Conservation (phyloP, 2,888 invertebrate species). For the Shargacucullia verbasci region DNA sequence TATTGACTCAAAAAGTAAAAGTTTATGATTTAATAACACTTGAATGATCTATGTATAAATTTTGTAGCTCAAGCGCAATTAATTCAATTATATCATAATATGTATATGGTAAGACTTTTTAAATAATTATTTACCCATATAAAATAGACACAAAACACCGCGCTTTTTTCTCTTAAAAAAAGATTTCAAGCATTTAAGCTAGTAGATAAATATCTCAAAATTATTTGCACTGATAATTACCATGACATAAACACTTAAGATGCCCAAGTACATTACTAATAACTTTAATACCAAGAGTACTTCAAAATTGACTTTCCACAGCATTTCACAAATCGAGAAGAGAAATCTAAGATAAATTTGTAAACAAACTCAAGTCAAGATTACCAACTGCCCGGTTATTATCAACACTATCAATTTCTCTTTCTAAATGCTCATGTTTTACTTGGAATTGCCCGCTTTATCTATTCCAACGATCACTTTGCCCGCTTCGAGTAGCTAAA, state of each 20-base stretch:
- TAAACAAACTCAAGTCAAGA: conserved; percentile 37
- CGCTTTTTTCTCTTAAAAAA: too few relatives aligned
- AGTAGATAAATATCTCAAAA: not conserved
- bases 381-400: conserved; percentile 33
- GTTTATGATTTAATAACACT: too few relatives aligned
- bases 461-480: conserved; percentile 31
- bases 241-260: conserved; percentile 20
- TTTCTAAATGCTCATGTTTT: conserved; percentile 46
- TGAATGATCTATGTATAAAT: too few relatives aligned
- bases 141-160: too few relatives aligned
- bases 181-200: not conserved
- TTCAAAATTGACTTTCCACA: conserved; percentile 41
- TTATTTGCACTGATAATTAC: conserved; percentile 20
- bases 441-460: conserved; percentile 35
- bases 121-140: too few relatives aligned
- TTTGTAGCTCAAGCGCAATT: not conserved
- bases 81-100: not conserved
- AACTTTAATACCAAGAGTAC: conserved; percentile 10
- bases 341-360: conserved; percentile 44
- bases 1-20: too few relatives aligned
- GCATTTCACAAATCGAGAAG: conserved; percentile 32
- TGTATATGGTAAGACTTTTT: too few relatives aligned
- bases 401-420: conserved; percentile 47
- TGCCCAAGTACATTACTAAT: conserved; percentile 11
- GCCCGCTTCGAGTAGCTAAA: conserved; percentile 10